These are phyloP conservation scores for Pectinophora gossypiella DNA, from an alignment of 1,140 invertebrate species.

Conservation along the genomic window DNA sequence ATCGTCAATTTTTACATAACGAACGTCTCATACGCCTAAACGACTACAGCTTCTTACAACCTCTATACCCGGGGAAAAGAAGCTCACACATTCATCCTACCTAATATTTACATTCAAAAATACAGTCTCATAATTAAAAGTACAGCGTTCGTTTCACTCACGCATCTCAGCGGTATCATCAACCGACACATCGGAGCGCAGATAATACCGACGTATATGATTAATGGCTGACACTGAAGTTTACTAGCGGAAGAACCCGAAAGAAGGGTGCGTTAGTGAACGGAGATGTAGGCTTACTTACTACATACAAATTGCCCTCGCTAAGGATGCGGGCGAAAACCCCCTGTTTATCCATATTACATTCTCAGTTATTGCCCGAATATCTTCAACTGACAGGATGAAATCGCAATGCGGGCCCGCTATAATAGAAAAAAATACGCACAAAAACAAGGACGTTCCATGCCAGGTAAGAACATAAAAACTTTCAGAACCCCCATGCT, in stretches of 20 bases:
- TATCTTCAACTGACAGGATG: slow-evolving; percentile 11
- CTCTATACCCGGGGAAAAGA: too few species aligned
- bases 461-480: too few species aligned
- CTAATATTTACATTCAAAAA: too few species aligned
- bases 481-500: too few species aligned
- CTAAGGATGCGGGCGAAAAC: slow-evolving; percentile 26
- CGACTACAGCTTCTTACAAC: too few species aligned
- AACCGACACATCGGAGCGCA: slow-evolving; percentile 19
- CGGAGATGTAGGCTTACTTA: slow-evolving; percentile 29
- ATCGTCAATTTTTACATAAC: too few species aligned
- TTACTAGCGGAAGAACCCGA: slow-evolving; percentile 19
- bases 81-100: too few species aligned
- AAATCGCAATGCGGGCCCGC: slow-evolving; percentile 8
- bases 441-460: too few species aligned
- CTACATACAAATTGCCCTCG: slow-evolving; percentile 46
- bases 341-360: slow-evolving; percentile 27
- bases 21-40: too few species aligned
- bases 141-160: too few species aligned
- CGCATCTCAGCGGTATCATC: slow-evolving; percentile 17
- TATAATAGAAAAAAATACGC: neutral
- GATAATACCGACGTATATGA: slow-evolving; percentile 44
- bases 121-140: too few species aligned
- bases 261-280: slow-evolving; percentile 18
- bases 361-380: slow-evolving; percentile 17
- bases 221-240: slow-evolving; percentile 36